phyloP scores from a whole-genome alignment of 2,888 invertebrate genomes.

The Drosophila peninsularis region DNA sequence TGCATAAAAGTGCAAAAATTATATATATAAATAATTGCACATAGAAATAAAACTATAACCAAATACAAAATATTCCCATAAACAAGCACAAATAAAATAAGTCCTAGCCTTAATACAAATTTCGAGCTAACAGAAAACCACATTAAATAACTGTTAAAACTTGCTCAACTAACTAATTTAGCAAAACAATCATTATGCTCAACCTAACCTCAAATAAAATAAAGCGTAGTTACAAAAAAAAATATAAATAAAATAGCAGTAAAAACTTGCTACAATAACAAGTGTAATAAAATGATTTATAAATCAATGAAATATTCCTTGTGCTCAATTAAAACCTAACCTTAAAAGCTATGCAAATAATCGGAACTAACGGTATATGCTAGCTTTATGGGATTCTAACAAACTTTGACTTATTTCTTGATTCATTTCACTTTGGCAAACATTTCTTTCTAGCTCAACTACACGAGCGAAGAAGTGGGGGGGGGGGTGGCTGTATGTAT shows the following conservation, averaged over 20 bases:
- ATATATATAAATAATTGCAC: no score
- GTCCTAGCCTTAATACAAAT: not conserved
- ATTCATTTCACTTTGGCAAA: conserved; percentile 6
- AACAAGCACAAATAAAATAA: not conserved
- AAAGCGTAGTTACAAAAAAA: no score
- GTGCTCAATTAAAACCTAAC: not conserved
- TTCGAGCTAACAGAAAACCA: not conserved
- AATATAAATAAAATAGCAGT: no score
- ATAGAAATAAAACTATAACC: not conserved
- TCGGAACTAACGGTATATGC: conserved; percentile 1
- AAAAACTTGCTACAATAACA: no score
- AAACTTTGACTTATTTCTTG: not conserved
- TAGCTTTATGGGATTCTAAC: not conserved
- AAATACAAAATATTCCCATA: not conserved
- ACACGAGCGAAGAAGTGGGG: not conserved
- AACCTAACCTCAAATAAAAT: no score
- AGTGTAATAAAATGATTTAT: no score
- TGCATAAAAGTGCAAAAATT: not conserved
- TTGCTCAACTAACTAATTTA: not conserved
- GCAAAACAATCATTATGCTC: no score
- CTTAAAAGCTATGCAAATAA: not conserved
- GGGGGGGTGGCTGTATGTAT: not conserved
- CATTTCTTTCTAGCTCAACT: not conserved
- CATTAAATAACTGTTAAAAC: not conserved
- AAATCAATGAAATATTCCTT: not conserved